These are phyloP conservation scores for Paragorgia papillata DNA, from an alignment of 92 coral and sea anemone genomes.

Conservation along the genomic window DNA sequence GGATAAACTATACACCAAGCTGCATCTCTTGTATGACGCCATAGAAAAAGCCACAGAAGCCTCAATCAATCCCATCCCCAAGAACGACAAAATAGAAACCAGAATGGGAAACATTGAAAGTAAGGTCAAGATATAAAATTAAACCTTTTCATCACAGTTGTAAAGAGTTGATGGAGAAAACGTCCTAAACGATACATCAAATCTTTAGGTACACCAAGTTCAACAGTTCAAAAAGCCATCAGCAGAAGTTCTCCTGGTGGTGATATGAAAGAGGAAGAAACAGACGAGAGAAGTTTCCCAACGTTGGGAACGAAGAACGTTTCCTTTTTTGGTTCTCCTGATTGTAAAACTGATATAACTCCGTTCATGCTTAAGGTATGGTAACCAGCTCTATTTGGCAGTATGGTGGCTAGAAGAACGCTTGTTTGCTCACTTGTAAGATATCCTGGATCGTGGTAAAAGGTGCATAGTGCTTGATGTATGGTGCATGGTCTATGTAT, in stretches of 20 bases:
- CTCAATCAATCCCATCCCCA: constrained; percentile 83
- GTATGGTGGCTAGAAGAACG: too few relatives aligned
- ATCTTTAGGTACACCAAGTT: constrained; percentile 9
- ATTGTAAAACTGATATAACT: not conserved
- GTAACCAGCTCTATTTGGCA: too few relatives aligned
- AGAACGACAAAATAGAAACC: constrained; percentile 74
- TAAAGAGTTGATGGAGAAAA: not conserved
- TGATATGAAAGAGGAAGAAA: not conserved
- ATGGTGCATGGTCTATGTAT: too few relatives aligned
- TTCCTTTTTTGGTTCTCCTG: not conserved
- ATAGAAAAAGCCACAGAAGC: constrained; percentile 92
- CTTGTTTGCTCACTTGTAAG: too few relatives aligned
- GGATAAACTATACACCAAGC: constrained; percentile 82
- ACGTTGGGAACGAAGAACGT: constrained; percentile 4
- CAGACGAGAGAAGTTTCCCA: not conserved
- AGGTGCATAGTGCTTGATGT: too few relatives aligned
- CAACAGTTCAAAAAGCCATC: not conserved
- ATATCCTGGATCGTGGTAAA: too few relatives aligned
- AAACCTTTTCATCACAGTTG: not conserved
- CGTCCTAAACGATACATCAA: not conserved
- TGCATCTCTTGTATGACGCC: constrained; percentile 92
- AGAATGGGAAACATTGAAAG: constrained; percentile 70
- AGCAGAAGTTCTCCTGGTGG: not conserved
- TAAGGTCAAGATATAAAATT: not conserved
- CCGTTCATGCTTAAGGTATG: not conserved